phyloP scores from a whole-genome alignment of 1,140 invertebrate genomes.

The Asbolus verrucosus region DNA sequence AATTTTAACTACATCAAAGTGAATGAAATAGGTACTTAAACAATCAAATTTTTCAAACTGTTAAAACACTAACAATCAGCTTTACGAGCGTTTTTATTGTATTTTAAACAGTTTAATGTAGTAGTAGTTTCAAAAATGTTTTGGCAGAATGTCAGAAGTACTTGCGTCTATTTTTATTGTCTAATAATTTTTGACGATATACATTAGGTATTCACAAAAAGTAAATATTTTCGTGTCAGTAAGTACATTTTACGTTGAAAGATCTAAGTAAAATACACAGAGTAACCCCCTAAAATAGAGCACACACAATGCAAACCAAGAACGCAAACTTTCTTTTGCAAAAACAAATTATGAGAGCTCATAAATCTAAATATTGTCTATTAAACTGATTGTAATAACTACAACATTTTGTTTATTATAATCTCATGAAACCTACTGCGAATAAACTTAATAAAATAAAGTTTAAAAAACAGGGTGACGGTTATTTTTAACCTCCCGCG shows the following conservation, averaged over 20 bases:
- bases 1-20: too few species aligned
- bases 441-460: too few species aligned
- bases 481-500: too few species aligned
- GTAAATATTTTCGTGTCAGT: constrained; percentile 29
- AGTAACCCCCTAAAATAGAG: too few species aligned
- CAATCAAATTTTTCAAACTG: not conserved
- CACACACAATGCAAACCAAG: too few species aligned
- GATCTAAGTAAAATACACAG: too few species aligned
- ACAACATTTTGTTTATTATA: too few species aligned
- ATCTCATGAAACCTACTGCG: too few species aligned
- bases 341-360: not conserved
- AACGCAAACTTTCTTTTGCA: not conserved
- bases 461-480: too few species aligned
- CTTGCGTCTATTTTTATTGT: constrained; percentile 10
- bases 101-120: constrained; percentile 29
- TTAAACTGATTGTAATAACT: not conserved
- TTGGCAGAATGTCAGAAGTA: constrained; percentile 1
- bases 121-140: not conserved
- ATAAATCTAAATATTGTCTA: constrained; percentile 18
- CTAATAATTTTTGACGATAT: not conserved
- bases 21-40: not conserved
- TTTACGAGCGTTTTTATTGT: constrained; percentile 13
- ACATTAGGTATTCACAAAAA: not conserved
- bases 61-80: constrained; percentile 9
- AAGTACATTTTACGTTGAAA: too few species aligned